Percentiles rank a stretch among this genome's conserved stretches.
Evolutionary conservation across 2,113 vertebrate genomes (phyloP).

Genomic region (Rana temporaria): DNA sequence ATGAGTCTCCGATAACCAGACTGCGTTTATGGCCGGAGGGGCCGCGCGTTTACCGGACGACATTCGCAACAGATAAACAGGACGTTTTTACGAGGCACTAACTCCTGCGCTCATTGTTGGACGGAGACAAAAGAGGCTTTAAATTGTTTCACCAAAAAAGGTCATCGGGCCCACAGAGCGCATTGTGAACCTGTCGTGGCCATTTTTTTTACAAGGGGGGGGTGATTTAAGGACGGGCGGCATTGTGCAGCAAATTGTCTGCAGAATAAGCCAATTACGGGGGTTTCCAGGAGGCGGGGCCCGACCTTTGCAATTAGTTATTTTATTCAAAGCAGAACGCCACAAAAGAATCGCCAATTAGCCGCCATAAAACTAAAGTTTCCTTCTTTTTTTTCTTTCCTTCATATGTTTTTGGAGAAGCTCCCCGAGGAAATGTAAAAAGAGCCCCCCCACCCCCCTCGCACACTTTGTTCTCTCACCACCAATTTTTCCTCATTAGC

Average conservation of each 20-base stretch:
- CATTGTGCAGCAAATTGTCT: conserved; percentile 78
- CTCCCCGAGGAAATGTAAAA: conserved; percentile 77
- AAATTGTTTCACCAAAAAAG: conserved; percentile 30
- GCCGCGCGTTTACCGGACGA: too few relatives aligned
- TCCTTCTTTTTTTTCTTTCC: conserved; percentile 58
- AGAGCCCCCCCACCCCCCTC: conserved; percentile 65
- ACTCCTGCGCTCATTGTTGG: too few relatives aligned
- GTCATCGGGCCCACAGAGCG: conserved; percentile 15
- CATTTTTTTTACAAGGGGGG: conserved; percentile 63
- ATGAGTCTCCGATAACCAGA: too few relatives aligned
- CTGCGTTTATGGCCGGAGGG: too few relatives aligned
- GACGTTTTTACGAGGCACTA: too few relatives aligned
- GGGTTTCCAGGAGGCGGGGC: conserved; percentile 77
- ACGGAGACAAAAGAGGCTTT: neutral
- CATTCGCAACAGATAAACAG: too few relatives aligned
- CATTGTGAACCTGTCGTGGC: conserved; percentile 74
- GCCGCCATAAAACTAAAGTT: conserved; percentile 90
- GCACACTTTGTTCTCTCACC: conserved; percentile 65
- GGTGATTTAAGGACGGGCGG: conserved; percentile 61
- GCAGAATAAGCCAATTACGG: conserved; percentile 85
- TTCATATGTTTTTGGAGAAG: conserved; percentile 32
- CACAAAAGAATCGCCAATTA: conserved; percentile 93
- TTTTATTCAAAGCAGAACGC: conserved; percentile 94
- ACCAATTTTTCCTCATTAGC: conserved; percentile 78
- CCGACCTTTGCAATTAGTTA: conserved; percentile 92